Conservation (phyloP, 2,888 invertebrate species). For the Tenthredo livida region DNA sequence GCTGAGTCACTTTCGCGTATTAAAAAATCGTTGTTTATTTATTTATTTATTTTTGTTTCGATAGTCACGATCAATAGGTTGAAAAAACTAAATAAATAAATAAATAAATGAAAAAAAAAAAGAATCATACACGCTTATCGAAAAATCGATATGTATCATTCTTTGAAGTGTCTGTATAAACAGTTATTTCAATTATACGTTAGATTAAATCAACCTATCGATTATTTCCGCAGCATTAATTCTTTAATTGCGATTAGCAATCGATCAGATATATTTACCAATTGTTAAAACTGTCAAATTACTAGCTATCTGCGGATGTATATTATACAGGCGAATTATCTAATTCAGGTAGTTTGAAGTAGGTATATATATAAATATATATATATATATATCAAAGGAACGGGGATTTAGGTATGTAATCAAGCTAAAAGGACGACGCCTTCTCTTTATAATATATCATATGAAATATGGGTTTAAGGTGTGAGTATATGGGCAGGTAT, state of each 20-base stretch:
- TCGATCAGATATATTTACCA: constrained; percentile 3
- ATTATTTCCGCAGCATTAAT: not conserved
- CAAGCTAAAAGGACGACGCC: not conserved
- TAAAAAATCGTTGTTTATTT: no score
- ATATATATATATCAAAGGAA: no score
- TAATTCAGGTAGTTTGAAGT: no score
- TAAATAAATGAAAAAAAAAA: not conserved
- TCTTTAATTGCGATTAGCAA: not conserved
- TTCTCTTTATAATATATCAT: not conserved
- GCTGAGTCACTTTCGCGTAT: not conserved
- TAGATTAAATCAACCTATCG: not conserved
- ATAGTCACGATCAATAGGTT: not conserved
- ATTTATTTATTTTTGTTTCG: not conserved
- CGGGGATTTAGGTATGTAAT: not conserved
- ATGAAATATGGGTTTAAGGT: not conserved
- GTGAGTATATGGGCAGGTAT: not conserved
- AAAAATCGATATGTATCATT: not conserved
- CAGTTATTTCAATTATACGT: not conserved
- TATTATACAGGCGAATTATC: not conserved
- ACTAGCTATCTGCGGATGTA: not conserved
- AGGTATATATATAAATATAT: no score
- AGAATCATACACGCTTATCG: not conserved
- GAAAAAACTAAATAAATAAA: not conserved
- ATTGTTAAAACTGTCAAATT: not conserved
- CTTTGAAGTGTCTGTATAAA: not conserved